Evolutionary conservation across 2,113 vertebrate genomes (phyloP).

Genomic region (Toxostoma redivivum): DNA sequence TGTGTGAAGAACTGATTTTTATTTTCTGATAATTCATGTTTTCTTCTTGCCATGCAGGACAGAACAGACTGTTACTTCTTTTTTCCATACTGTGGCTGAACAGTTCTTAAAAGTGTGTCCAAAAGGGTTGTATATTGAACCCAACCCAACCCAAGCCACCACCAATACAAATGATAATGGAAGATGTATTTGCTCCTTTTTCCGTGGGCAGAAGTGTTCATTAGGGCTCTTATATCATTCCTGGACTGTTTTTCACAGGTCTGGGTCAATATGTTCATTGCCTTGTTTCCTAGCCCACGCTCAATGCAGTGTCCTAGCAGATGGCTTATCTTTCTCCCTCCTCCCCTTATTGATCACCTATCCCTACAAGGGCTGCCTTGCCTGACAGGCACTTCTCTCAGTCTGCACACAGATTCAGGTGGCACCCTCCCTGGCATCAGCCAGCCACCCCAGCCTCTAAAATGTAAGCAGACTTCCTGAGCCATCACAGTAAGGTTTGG

Average conservation of each 20-base stretch:
- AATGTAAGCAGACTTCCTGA: not conserved
- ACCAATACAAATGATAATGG: not conserved
- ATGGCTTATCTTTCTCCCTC: not conserved
- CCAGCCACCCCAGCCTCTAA: not conserved
- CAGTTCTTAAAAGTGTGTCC: not conserved
- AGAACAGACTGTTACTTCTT: not conserved
- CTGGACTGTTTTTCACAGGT: not conserved
- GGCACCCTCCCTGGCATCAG: not conserved
- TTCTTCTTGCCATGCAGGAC: not conserved
- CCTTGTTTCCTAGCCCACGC: not conserved
- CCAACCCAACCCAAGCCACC: not conserved
- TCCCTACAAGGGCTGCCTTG: not conserved
- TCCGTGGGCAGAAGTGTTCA: not conserved
- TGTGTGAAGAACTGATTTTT: not conserved
- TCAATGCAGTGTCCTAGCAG: not conserved
- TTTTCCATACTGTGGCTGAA: not conserved
- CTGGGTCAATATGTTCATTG: not conserved
- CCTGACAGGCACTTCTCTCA: not conserved
- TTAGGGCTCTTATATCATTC: not conserved
- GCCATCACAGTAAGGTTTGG: not conserved
- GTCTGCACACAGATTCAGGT: not conserved
- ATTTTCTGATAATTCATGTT: not conserved
- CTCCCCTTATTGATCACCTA: not conserved
- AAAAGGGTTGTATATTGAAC: not conserved
- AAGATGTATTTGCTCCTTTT: not conserved